phyloP scores from a whole-genome alignment of 1,140 invertebrate species.

The Dermatophagoides farinae region DNA sequence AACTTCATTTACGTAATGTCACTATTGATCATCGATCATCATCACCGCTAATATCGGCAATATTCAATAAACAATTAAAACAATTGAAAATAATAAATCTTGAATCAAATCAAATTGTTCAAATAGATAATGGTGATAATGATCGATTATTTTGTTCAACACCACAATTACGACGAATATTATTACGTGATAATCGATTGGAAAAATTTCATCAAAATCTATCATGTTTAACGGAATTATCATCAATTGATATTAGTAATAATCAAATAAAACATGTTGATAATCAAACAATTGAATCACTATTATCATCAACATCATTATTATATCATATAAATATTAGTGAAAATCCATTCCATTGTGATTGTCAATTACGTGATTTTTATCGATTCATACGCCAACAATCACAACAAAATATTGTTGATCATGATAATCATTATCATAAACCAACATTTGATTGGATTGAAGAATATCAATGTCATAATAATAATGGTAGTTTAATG shows the following conservation, averaged over 20 bases:
- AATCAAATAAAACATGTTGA: neutral
- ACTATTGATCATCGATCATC: neutral
- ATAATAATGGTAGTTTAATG: neutral
- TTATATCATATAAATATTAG: neutral
- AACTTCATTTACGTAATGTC: neutral
- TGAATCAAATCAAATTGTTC: neutral
- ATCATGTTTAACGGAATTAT: neutral
- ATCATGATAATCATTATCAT: neutral
- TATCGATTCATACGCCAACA: neutral
- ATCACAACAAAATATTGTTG: neutral
- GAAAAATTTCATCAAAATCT: neutral
- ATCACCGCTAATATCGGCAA: neutral
- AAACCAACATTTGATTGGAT: neutral
- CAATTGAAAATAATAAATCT: neutral
- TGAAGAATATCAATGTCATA: neutral
- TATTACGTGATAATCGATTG: neutral
- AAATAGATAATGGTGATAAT: neutral
- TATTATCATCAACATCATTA: neutral
- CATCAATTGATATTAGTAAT: neutral
- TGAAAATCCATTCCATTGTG: slow-evolving; percentile 1
- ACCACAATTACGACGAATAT: neutral
- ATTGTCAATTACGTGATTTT: neutral
- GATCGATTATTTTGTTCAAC: neutral
- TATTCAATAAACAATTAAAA: neutral
- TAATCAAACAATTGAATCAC: neutral